phyloP scores from a whole-genome alignment of 2,113 vertebrate species.

The Barbus barbus region DNA sequence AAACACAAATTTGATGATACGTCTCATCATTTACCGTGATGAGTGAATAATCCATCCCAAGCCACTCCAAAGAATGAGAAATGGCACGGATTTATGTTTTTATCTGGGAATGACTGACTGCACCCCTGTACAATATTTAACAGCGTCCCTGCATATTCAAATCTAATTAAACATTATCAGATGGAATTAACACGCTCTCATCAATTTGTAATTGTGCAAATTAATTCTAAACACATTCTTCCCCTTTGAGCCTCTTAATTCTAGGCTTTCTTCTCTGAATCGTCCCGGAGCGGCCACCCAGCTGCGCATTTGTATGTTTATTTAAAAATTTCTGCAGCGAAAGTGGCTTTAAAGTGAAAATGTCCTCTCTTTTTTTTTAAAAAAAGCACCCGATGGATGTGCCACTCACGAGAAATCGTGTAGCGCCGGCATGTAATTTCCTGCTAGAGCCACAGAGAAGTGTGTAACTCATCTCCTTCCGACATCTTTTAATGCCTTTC shows the following conservation, averaged over 20 bases:
- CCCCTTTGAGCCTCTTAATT: constrained; percentile 13
- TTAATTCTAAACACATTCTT: constrained; percentile 30
- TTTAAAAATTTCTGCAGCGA: constrained; percentile 28
- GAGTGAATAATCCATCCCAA: constrained; percentile 20
- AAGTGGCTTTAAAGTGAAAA: constrained; percentile 61
- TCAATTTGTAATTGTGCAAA: constrained; percentile 37
- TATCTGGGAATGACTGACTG: constrained; percentile 67
- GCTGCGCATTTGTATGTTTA: constrained; percentile 53
- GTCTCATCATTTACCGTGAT: neutral
- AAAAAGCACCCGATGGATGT: neutral
- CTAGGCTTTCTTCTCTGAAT: constrained; percentile 21
- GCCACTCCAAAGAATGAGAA: neutral
- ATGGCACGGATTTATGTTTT: constrained; percentile 46
- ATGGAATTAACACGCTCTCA: constrained; percentile 50
- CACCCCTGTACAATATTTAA: constrained; percentile 11
- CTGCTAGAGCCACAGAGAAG: constrained; percentile 26
- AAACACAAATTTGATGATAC: neutral
- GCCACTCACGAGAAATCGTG: constrained; percentile 9
- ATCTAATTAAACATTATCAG: constrained; percentile 53
- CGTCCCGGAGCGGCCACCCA: constrained; percentile 50
- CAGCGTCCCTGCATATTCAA: constrained; percentile 43
- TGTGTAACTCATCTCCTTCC: constrained; percentile 34
- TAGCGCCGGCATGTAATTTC: constrained; percentile 48
- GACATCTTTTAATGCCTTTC: constrained; percentile 46
- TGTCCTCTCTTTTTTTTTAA: constrained; percentile 23